Evolutionary conservation across 2,113 vertebrate species (phyloP), one percentile per base, ranked within the genome.

Genomic region (Sinocyclocheilus anshuiensis): DNA sequence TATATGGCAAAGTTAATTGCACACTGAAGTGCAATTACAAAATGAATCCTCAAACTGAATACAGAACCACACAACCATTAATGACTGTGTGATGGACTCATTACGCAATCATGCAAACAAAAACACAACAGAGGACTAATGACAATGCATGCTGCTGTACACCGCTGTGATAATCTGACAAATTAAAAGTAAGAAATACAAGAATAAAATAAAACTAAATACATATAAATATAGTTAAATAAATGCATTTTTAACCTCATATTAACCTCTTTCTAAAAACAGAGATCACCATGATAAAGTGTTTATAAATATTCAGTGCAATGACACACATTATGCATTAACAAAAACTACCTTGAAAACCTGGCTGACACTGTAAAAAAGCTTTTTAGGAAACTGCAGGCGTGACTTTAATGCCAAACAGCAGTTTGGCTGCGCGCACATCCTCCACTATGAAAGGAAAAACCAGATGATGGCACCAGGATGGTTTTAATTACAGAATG

Each of bases 331-430:
- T 71, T 71, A 36, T 36, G 8, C 67, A 71, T 36, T 12, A 74
- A 39, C 18, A 74, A 45, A 74, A 45, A 11, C 20, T 48, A 48
- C 45, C 45, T 48, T 2, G 10, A 12, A 74, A 74, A 74, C 71
- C 36, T 74, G 71, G 71, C 71, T 74, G 71, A n/a, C 10, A 42
- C 36, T 22, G 18, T 39, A 22, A 72, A 72, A 42, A 42, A 20
- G 71, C 71, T 74, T 74, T 74, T 74, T 74, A 45, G 36, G 36
- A 74, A 67, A 39, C 39, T 45, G 36, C 71, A 74, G 36, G 71
- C 20, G 0, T 74, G 71, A 42, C 11, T 42, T 74, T 42, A 74
- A 39, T 74, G 71, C 20, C 36, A 74, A 74, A 74, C 36, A 74
- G 33, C 4, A 42, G 36, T 77, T 77, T 77, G 45, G 45, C 24